Evolutionary conservation across 53 echinoderm and acorn worm species (phyloP).

Genomic region (Echinometra lucunter): DNA sequence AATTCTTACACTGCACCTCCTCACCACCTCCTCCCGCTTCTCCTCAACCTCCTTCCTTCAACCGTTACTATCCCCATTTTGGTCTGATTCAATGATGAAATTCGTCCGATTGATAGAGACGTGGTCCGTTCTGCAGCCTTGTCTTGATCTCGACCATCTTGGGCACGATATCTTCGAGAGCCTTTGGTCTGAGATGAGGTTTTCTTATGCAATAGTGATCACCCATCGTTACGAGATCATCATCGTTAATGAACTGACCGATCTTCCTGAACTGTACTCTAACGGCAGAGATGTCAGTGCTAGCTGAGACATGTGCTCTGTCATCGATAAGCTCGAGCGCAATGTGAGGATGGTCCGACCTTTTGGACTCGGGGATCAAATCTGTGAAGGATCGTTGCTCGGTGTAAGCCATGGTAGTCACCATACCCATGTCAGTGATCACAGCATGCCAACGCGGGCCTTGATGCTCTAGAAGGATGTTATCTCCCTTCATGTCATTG

Average conservation of each 20-base stretch:
- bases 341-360: not conserved
- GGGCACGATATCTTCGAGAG: not conserved
- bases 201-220: not conserved
- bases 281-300: conserved; percentile 6
- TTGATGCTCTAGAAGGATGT: not conserved
- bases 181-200: conserved; percentile 17
- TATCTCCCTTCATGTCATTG: conserved; percentile 22
- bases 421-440: conserved; percentile 1
- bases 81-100: not conserved
- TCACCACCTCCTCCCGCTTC: too few relatives aligned
- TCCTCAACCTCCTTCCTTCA: not conserved
- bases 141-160: conserved; percentile 2
- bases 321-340: not conserved
- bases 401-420: not conserved
- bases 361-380: not conserved
- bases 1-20: too few relatives aligned
- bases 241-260: not conserved
- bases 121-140: not conserved
- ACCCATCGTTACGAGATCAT: not conserved
- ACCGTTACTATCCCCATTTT: not conserved
- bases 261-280: not conserved
- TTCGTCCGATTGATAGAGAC: not conserved
- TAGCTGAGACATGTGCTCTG: not conserved
- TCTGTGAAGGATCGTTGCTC: not conserved
- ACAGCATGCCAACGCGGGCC: not conserved